Conservation (phyloP, 2,797 vertebrate genomes). For the Phoeniculus purpureus region DNA sequence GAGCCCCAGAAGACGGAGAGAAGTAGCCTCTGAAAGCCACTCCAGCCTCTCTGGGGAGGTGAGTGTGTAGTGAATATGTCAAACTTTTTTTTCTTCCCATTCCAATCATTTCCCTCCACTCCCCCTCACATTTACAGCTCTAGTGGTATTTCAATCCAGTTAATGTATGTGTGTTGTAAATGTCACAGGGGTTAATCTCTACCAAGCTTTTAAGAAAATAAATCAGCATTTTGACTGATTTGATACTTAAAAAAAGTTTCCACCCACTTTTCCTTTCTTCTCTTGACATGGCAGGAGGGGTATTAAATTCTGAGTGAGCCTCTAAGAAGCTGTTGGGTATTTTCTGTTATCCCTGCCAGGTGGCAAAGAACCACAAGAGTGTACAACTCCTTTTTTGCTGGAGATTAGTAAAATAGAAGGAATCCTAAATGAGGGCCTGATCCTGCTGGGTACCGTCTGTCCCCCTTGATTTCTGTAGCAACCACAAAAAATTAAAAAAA, state of each 20-base stretch:
- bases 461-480: background rate
- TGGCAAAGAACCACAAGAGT: slow-evolving; percentile 36
- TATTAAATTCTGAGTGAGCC: slow-evolving; percentile 62
- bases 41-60: background rate
- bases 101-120: slow-evolving; percentile 52
- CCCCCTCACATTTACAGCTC: slow-evolving; percentile 57
- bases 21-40: slow-evolving; percentile 26
- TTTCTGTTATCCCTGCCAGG: slow-evolving; percentile 61
- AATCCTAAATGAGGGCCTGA: slow-evolving; percentile 39
- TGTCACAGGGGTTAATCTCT: slow-evolving; percentile 70
- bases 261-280: slow-evolving; percentile 68
- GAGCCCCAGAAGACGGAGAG: background rate
- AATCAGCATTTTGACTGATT: slow-evolving; percentile 67
- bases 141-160: slow-evolving; percentile 58
- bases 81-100: slow-evolving; percentile 26
- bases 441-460: background rate
- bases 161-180: slow-evolving; percentile 70
- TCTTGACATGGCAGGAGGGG: slow-evolving; percentile 38
- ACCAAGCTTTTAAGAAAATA: slow-evolving; percentile 71
- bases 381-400: slow-evolving; percentile 7
- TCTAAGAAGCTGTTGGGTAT: slow-evolving; percentile 44
- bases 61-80: background rate
- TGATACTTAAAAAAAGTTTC: slow-evolving; percentile 68
- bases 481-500: background rate
- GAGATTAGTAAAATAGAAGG: slow-evolving; percentile 50